Conservation (phyloP, 2,888 invertebrate genomes). For the Ditylenchus weischeri region DNA sequence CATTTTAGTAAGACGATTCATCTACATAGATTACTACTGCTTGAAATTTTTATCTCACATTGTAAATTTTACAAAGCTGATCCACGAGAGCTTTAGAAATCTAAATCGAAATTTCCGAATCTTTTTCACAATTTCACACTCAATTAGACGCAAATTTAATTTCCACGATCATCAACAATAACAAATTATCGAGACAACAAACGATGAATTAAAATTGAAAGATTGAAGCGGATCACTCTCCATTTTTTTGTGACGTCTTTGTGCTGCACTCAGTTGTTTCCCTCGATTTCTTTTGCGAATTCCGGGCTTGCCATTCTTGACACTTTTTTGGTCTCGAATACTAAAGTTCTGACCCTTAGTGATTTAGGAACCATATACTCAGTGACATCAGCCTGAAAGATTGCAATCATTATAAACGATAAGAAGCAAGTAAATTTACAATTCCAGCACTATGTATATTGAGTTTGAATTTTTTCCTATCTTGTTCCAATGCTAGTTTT, state of each 20-base stretch:
- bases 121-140: no score
- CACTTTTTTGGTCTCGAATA: not conserved
- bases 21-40: no score
- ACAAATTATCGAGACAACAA: constrained; percentile 3
- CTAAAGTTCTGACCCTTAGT: constrained; percentile 41
- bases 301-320: not conserved
- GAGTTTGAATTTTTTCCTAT: constrained; percentile 46
- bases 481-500: constrained; percentile 48
- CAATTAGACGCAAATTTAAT: not conserved
- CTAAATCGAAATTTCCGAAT: no score
- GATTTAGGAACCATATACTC: constrained; percentile 50
- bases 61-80: no score
- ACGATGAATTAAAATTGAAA: constrained; percentile 10
- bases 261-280: constrained; percentile 34
- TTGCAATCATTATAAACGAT: not conserved
- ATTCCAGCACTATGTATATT: constrained; percentile 48
- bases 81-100: no score
- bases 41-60: no score
- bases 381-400: constrained; percentile 14
- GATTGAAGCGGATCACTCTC: constrained; percentile 35
- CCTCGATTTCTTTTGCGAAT: constrained; percentile 10
- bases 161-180: constrained; percentile 2
- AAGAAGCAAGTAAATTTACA: constrained; percentile 3
- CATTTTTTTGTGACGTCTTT: constrained; percentile 22
- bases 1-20: no score